Conservation (phyloP, 2,797 vertebrate species). For the Nasua narica region DNA sequence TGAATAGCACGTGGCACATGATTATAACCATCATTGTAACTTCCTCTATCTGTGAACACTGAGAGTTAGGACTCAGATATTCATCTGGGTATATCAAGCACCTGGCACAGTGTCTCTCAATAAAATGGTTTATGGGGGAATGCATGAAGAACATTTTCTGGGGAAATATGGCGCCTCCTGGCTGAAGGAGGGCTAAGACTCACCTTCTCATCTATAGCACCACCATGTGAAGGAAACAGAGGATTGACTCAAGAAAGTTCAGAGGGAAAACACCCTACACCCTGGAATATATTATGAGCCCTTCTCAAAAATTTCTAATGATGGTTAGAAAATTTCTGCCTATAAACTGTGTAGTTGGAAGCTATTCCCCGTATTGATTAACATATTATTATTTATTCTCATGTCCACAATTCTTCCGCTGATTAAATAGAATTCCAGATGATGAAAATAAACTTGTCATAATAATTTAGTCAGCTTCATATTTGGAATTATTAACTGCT, state of each 20-base stretch:
- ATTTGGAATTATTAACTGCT: slow-evolving; percentile 32
- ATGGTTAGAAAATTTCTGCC: not conserved
- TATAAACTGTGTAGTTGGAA: not conserved
- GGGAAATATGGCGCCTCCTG: not conserved
- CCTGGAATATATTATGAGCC: not conserved
- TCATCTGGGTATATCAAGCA: not conserved
- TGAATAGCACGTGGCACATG: not conserved
- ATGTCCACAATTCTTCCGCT: not conserved
- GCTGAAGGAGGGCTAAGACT: not conserved
- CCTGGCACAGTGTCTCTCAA: not conserved
- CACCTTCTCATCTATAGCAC: not conserved
- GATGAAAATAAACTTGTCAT: slow-evolving; percentile 50
- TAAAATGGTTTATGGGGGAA: not conserved
- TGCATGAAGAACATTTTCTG: not conserved
- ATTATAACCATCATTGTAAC: not conserved
- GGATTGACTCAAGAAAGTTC: not conserved
- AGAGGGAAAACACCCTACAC: not conserved
- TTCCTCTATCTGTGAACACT: not conserved
- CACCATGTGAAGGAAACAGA: not conserved
- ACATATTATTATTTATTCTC: slow-evolving; percentile 46
- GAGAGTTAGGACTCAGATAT: not conserved
- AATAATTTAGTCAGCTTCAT: slow-evolving; percentile 36
- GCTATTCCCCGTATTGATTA: not conserved
- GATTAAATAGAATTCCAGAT: slow-evolving; percentile 51
- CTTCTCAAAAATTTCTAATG: not conserved